Evolutionary conservation across 2,113 vertebrate genomes (phyloP).

Genomic region (Prolemur simus): DNA sequence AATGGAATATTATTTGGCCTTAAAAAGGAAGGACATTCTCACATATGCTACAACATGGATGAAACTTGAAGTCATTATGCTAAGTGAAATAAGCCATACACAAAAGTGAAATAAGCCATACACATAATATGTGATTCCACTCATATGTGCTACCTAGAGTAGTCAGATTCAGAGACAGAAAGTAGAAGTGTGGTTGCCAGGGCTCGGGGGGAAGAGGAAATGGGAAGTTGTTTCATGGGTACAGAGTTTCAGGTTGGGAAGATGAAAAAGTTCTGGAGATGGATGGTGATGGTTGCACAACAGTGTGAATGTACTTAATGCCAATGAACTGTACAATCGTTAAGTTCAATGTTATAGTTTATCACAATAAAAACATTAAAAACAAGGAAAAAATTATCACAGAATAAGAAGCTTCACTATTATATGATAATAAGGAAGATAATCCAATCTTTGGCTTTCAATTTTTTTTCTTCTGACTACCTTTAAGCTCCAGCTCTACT

Average conservation of each 20-base stretch:
- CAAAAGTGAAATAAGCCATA: not conserved
- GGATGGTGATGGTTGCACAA: not conserved
- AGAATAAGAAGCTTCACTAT: not conserved
- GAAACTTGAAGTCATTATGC: not conserved
- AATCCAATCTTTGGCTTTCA: constrained; percentile 24
- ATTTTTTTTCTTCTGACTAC: not conserved
- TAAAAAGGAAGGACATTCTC: constrained; percentile 3
- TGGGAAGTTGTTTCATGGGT: not conserved
- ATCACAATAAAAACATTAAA: not conserved
- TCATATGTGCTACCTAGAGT: not conserved
- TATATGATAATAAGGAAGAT: constrained; percentile 21
- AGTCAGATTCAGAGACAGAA: not conserved
- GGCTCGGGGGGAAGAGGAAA: not conserved
- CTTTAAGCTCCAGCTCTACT: not conserved
- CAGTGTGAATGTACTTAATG: not conserved
- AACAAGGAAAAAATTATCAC: not conserved
- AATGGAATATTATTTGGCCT: not conserved
- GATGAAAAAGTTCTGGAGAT: constrained; percentile 1
- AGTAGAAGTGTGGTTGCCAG: not conserved
- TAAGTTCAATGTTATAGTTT: not conserved
- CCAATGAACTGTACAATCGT: not conserved
- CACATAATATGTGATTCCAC: not conserved
- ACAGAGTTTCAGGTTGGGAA: not conserved
- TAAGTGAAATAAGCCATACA: not conserved
- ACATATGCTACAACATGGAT: not conserved